phyloP scores from a whole-genome alignment of 2,113 vertebrate genomes.

The Bubalus kerabau region DNA sequence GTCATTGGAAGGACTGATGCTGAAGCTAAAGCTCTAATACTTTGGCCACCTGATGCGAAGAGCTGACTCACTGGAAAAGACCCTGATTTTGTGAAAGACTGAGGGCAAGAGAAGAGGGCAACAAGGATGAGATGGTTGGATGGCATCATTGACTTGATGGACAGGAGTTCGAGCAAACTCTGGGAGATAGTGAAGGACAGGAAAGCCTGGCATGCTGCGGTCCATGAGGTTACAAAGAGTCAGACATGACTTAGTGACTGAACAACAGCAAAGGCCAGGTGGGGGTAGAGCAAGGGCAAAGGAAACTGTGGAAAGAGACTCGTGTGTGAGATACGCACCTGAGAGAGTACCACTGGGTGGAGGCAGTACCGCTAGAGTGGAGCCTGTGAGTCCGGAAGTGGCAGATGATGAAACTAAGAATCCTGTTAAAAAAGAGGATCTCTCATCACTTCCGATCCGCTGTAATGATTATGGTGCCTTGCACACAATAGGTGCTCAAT shows the following conservation, averaged over 20 bases:
- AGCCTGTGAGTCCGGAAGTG: not conserved
- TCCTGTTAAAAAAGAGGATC: not conserved
- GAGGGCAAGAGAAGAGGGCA: not conserved
- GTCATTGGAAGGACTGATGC: not conserved
- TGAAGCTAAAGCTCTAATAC: not conserved
- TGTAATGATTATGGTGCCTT: not conserved
- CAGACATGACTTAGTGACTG: not conserved
- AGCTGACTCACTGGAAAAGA: not conserved
- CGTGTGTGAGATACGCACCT: rapidly evolving
- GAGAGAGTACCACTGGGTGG: not conserved
- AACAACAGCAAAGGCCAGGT: not conserved
- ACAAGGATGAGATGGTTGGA: not conserved
- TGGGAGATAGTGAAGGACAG: not conserved
- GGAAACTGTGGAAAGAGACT: not conserved
- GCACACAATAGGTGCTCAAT: not conserved
- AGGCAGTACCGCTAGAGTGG: not conserved
- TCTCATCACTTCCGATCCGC: not conserved
- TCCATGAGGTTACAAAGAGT: not conserved
- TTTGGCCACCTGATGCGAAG: not conserved
- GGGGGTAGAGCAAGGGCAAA: not conserved
- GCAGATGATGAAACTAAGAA: not conserved
- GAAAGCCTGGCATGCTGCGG: not conserved
- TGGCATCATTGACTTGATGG: not conserved
- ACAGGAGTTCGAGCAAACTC: not conserved
- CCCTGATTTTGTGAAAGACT: not conserved